Conservation (phyloP, 2,113 vertebrate genomes). For the Microtus pennsylvanicus region DNA sequence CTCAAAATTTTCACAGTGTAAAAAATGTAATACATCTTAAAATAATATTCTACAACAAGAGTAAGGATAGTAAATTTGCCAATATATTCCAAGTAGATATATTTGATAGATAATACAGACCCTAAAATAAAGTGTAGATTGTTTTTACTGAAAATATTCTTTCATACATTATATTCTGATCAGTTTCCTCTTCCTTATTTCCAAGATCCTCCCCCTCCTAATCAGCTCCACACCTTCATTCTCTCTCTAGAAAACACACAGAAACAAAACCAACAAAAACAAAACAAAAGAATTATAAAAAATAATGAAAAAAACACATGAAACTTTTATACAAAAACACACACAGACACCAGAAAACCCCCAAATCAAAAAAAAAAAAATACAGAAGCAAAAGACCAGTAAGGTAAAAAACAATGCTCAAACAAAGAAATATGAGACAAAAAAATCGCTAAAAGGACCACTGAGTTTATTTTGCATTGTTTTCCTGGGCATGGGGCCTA, state of each 20-base stretch:
- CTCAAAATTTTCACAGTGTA: too few relatives aligned
- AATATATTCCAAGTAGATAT: background rate
- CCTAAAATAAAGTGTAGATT: background rate
- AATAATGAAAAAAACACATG: background rate
- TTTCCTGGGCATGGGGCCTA: background rate
- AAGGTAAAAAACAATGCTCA: background rate
- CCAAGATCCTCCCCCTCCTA: background rate
- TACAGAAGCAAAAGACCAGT: background rate
- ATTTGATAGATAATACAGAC: background rate
- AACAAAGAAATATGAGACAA: background rate
- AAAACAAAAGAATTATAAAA: background rate
- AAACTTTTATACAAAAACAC: background rate
- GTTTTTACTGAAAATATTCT: background rate
- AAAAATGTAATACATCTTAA: too few relatives aligned
- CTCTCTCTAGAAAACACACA: background rate
- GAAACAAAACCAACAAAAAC: background rate
- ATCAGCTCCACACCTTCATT: background rate
- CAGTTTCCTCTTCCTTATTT: background rate
- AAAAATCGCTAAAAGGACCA: background rate
- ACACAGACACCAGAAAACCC: background rate
- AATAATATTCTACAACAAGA: background rate
- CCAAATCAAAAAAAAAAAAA: background rate
- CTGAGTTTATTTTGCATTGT: background rate
- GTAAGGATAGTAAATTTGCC: background rate
- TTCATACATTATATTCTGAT: background rate